Conservation (phyloP, 2,888 invertebrate species). For the Apamea monoglypha region DNA sequence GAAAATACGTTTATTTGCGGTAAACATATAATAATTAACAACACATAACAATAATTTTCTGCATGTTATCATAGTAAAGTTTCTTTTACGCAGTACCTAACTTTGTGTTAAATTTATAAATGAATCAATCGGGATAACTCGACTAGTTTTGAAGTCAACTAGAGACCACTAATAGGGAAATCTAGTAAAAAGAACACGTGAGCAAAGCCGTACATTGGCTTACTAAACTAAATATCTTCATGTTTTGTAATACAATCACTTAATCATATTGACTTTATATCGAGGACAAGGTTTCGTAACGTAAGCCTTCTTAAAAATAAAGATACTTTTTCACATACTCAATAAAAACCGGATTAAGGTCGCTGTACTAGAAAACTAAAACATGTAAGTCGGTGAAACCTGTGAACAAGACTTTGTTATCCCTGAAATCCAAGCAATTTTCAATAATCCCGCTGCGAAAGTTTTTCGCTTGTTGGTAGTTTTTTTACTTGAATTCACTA, state of each 20-base stretch:
- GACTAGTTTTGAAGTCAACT: neutral
- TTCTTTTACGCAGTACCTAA: neutral
- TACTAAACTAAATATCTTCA: neutral
- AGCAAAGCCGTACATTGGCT: neutral
- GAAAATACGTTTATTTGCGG: too few relatives aligned
- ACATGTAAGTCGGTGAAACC: constrained; percentile 36
- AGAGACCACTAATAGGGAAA: neutral
- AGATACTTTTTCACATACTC: constrained; percentile 40
- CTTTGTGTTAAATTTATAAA: neutral
- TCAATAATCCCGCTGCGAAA: constrained; percentile 48
- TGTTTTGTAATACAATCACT: neutral
- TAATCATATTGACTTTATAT: constrained; percentile 5
- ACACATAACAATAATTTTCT: too few relatives aligned
- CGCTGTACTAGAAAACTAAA: constrained; percentile 37
- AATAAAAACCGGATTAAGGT: constrained; percentile 48
- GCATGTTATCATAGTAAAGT: neutral
- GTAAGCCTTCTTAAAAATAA: constrained; percentile 36
- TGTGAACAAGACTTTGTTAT: constrained; percentile 45
- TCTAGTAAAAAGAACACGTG: neutral
- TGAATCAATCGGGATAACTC: neutral
- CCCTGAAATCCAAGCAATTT: constrained; percentile 51
- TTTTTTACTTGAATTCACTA: neutral
- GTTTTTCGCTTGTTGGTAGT: constrained; percentile 17
- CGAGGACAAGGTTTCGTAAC: constrained; percentile 15
- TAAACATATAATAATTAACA: too few relatives aligned